phyloP scores from a whole-genome alignment of 2,113 vertebrate genomes.

The Sorex fumeus region DNA sequence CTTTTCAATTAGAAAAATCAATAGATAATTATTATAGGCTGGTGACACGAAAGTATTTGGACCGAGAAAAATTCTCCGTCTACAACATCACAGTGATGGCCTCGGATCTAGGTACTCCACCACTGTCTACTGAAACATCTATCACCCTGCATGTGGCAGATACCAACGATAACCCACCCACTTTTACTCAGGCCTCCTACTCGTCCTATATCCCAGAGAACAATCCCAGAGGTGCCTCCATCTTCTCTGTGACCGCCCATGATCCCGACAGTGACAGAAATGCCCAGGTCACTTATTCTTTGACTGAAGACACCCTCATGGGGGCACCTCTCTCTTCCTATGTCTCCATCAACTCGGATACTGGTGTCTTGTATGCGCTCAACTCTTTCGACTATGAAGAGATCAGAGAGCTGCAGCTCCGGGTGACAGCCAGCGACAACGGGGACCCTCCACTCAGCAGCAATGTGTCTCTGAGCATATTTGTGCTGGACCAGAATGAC shows the following conservation, averaged over 20 bases:
- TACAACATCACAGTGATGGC: conserved; percentile 81
- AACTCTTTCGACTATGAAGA: conserved; percentile 86
- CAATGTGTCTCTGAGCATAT: conserved; percentile 87
- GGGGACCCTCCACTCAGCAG: conserved; percentile 88
- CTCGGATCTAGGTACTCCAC: conserved; percentile 65
- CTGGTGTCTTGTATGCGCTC: conserved; percentile 82
- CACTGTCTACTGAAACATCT: conserved; percentile 67
- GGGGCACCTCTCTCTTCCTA: conserved; percentile 75
- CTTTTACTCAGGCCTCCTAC: conserved; percentile 78
- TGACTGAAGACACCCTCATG: conserved; percentile 70
- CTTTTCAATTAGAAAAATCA: conserved; percentile 86
- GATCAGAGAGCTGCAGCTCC: conserved; percentile 78
- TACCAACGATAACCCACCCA: conserved; percentile 89
- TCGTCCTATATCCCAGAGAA: conserved; percentile 78
- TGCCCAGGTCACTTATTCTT: conserved; percentile 86
- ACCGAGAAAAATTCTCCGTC: conserved; percentile 76
- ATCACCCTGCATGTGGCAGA: conserved; percentile 86
- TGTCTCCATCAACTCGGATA: conserved; percentile 87
- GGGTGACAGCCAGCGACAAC: conserved; percentile 86
- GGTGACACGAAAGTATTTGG: conserved; percentile 79
- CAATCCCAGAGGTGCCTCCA: conserved; percentile 73
- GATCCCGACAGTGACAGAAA: conserved; percentile 88
- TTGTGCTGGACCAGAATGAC: conserved; percentile 89
- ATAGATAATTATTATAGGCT: conserved; percentile 84
- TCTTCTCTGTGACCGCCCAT: conserved; percentile 72